Base-by-base conservation (phyloP, 2,113 vertebrate species). In the Polypterus bichir region DNA sequence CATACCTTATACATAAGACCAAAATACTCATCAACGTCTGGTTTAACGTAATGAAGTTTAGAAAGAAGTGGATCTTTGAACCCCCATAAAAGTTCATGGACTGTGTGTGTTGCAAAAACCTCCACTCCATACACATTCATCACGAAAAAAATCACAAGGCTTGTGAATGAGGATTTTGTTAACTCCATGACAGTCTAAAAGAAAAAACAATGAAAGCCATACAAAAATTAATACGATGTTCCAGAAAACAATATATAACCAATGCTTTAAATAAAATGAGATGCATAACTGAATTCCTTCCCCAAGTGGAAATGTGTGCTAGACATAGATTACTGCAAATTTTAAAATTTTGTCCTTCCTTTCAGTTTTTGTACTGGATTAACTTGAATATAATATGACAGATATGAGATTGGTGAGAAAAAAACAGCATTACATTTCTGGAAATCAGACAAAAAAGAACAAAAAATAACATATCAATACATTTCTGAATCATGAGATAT, bases 81-180 rank as follows among this genome's bases (percentile, higher is more conserved):
- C 54, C 96, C 96, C 96, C 96, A 99, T 49, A 99, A 81, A 52
- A 93, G 54, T 4, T 97, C 88, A 0, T 97, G 68, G 3, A 93
- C 90, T 0, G 86, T 81, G 65, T 44, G 89, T 0, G 81, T 86
- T 1, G 85, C 81, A 45, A 97, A 95, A 45, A 91, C 44, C 0
- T 68, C 73, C 54, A 73, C 76, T 3, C 54, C 8, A 0, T 67
- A 0, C 3, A 65, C 3, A 7, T 5, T 68, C 77, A 86, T 86
- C 67, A 44, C 61, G 0, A 82, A 0, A 5, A 71, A 62, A 47
- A 70, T 6, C 54, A 60, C 3, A 1, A 74, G 48, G 8, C 62
- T 0, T 44, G 3, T 66, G 0, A 1, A 81, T 62, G 82, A 73
- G 0, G 3, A 66, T 65, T 75, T 82, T 8, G 75, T 44, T 61